Evolutionary conservation across 2,888 invertebrate genomes (phyloP).

Genomic region (Amphimallon solstitiale): DNA sequence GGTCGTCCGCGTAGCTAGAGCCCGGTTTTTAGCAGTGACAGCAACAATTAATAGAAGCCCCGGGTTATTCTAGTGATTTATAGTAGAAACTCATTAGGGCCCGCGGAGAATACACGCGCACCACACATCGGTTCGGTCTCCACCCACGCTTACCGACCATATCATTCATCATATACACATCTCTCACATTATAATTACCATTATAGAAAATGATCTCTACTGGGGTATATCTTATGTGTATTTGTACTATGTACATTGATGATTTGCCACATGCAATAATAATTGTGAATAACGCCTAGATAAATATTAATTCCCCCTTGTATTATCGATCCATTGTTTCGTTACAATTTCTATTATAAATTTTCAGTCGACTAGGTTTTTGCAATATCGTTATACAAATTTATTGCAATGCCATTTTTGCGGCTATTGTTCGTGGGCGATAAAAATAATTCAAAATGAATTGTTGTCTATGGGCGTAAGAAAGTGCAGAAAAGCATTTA

Average conservation of each 20-base stretch:
- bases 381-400: slow-evolving; percentile 22
- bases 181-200: slow-evolving; percentile 50
- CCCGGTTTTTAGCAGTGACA: slow-evolving; percentile 54
- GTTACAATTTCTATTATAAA: slow-evolving; percentile 27
- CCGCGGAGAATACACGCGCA: slow-evolving; percentile 55
- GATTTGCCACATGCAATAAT: slow-evolving; percentile 36
- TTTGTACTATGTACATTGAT: too few species aligned
- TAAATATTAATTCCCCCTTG: slow-evolving; percentile 28
- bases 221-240: slow-evolving; percentile 17
- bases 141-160: slow-evolving; percentile 46
- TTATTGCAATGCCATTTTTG: slow-evolving; percentile 15
- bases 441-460: slow-evolving; percentile 20
- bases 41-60: slow-evolving; percentile 58
- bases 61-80: slow-evolving; percentile 55
- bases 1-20: slow-evolving; percentile 48
- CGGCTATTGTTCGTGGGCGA: slow-evolving; percentile 22
- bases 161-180: slow-evolving; percentile 50
- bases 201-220: slow-evolving; percentile 45
- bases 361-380: slow-evolving; percentile 17
- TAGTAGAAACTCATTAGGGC: slow-evolving; percentile 59
- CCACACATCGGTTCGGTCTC: slow-evolving; percentile 44
- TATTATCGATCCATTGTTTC: slow-evolving; percentile 37
- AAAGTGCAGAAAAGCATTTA: slow-evolving; percentile 20
- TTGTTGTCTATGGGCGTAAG: slow-evolving; percentile 4
- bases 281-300: slow-evolving; percentile 32